phyloP scores from a whole-genome alignment of 30 jellyfish, hydroid and myxozoan species.

The Aurelia aurita region DNA sequence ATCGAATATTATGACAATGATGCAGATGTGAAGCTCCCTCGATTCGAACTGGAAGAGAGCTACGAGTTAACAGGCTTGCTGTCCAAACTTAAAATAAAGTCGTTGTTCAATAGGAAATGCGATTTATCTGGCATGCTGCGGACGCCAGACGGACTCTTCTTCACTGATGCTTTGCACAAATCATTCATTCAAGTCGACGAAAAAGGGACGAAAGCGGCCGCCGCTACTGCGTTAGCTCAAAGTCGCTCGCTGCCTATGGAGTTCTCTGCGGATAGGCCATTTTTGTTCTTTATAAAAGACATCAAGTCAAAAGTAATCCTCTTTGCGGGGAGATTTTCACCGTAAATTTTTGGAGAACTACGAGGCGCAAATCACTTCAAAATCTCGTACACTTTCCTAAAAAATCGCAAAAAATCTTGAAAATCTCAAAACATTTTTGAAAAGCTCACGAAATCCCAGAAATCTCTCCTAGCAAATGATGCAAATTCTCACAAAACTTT shows the following conservation, averaged over 20 bases:
- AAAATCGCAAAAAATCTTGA: too few relatives aligned
- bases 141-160: conserved; percentile 54
- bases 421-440: too few relatives aligned
- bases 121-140: conserved; percentile 79
- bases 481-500: too few relatives aligned
- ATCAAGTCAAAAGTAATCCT: conserved; percentile 34
- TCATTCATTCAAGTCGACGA: conserved; percentile 85
- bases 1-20: neutral
- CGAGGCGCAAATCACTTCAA: too few relatives aligned
- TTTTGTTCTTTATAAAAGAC: conserved; percentile 80
- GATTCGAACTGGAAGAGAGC: conserved; percentile 41
- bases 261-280: conserved; percentile 84
- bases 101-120: conserved; percentile 62
- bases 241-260: conserved; percentile 60
- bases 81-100: conserved; percentile 41
- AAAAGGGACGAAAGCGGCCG: conserved; percentile 95
- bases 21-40: conserved; percentile 70
- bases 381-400: too few relatives aligned
- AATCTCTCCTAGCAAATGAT: too few relatives aligned
- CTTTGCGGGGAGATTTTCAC: conserved; percentile 80
- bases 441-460: too few relatives aligned
- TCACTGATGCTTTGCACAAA: conserved; percentile 79
- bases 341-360: neutral
- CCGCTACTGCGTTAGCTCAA: conserved; percentile 79
- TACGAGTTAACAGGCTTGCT: conserved; percentile 39